Evolutionary conservation across 2,113 vertebrate species (phyloP).

Genomic region (Bos indicus): DNA sequence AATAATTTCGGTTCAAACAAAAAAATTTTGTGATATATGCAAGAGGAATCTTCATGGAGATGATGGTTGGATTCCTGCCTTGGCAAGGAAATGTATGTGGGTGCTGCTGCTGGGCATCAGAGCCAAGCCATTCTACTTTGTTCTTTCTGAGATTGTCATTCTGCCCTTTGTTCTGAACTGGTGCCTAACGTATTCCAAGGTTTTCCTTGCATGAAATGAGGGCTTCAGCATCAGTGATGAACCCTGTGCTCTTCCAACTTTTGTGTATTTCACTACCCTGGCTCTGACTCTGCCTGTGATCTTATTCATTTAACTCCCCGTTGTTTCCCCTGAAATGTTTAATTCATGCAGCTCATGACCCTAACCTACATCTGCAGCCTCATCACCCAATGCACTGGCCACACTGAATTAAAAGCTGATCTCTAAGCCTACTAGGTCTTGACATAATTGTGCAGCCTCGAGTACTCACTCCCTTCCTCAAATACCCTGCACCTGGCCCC

Average conservation of each 20-base stretch:
- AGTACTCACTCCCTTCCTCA: background rate
- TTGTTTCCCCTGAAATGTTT: background rate
- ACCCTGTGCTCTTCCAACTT: background rate
- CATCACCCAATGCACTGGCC: background rate
- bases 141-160: background rate
- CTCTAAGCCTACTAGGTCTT: background rate
- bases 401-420: background rate
- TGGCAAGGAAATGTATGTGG: background rate
- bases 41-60: background rate
- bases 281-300: background rate
- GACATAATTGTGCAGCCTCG: background rate
- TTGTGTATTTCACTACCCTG: background rate
- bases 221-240: too few relatives aligned
- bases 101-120: fast-evolving
- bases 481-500: background rate
- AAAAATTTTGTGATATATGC: background rate
- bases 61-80: background rate
- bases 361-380: background rate
- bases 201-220: background rate
- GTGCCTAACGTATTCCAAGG: background rate
- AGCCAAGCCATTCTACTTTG: background rate
- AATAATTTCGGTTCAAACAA: background rate
- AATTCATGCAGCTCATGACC: background rate
- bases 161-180: background rate
- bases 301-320: background rate